Evolutionary conservation across 2,113 vertebrate species (phyloP), one percentile per base, ranked within the genome.

Genomic region (Festucalex cinctus): DNA sequence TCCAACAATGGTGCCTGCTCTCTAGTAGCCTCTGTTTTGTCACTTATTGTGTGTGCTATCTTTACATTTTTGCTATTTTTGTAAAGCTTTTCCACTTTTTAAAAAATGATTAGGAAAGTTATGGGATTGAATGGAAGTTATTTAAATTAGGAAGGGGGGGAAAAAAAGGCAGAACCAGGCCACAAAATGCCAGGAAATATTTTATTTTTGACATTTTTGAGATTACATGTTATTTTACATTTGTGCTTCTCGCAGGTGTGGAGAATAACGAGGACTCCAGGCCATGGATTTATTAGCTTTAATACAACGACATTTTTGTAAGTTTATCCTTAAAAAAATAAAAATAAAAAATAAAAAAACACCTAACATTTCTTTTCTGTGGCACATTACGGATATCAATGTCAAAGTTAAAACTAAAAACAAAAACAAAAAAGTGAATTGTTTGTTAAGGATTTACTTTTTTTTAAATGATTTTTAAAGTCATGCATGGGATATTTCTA

Each of bases 281-380:
- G 90, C 87, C 75, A 92, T 92, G 88, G 89, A 91, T 91, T 90
- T 91, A 82, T 85, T 84, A 88, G 86, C 77, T 75, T 82, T 83
- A 83, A 86, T 61, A 84, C 83, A 86, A 84, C 78, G 81, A 76
- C 69, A 82, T 87, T 88, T 88, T 72, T 88, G 88, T 92, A 90
- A 91, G 90, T 89, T 63, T 70, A 35, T 54, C 22, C 35, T 32
- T 56, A 17, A n/a, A n/a, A n/a, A n/a, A n/a, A n/a, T n/a, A n/a
- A n/a, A n/a, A n/a, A n/a, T n/a, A n/a, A n/a, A n/a, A n/a, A n/a
- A n/a, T n/a, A n/a, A n/a, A n/a, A n/a, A n/a, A n/a, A n/a, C n/a
- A n/a, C 7, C 1, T 3, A 51, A n/a, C 43, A 13, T 70, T 46
- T 49, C 62, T 10, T 37, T 1, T 19, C 12, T 35, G 14, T 26